These are phyloP conservation scores for Tyria jacobaeae DNA, from an alignment of 2,888 invertebrate species.

Conservation along the genomic window DNA sequence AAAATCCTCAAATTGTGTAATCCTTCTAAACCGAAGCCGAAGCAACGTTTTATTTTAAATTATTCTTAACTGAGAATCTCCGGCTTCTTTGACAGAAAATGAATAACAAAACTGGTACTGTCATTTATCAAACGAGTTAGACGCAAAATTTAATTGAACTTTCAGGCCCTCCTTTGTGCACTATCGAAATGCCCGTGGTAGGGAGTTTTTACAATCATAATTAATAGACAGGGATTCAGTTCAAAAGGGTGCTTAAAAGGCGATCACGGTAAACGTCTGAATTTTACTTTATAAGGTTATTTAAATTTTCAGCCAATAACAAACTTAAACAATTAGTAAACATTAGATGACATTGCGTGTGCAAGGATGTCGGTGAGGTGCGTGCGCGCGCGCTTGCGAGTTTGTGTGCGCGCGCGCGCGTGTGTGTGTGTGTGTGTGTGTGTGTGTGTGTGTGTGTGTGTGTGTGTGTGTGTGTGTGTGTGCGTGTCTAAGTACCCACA, in stretches of 20 bases:
- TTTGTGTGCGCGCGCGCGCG: no score
- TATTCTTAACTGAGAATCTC: background rate
- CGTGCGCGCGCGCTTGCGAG: no score
- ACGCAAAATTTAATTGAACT: background rate
- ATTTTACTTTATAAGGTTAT: background rate
- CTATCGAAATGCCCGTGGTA: background rate
- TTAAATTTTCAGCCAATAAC: no score
- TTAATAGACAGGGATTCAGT: background rate
- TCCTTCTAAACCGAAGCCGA: background rate
- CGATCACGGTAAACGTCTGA: background rate
- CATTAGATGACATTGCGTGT: no score
- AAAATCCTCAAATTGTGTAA: no score
- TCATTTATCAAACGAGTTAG: background rate
- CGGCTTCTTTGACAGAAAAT: background rate
- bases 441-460: no score
- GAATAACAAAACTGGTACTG: background rate
- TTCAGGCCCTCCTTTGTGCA: background rate
- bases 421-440: no score
- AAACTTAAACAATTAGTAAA: no score
- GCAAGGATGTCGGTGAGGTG: no score
- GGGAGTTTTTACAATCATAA: background rate
- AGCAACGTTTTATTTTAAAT: background rate
- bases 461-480: no score
- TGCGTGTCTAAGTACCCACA: no score
- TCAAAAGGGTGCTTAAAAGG: background rate